Conservation (phyloP, 2,888 invertebrate species). For the Apocheima hispidaria region DNA sequence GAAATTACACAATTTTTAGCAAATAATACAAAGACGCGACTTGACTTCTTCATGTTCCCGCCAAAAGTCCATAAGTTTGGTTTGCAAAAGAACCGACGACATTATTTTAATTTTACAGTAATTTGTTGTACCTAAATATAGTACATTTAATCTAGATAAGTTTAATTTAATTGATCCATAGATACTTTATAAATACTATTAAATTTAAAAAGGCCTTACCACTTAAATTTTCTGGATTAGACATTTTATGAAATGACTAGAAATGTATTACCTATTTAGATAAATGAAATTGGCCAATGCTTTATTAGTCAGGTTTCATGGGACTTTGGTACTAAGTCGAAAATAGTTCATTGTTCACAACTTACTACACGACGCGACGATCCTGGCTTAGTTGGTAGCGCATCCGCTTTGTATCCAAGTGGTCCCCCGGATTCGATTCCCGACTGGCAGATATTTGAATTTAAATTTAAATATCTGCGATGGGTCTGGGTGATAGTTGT, state of each 20-base stretch:
- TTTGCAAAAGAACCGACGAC: background rate
- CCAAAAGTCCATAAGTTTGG: background rate
- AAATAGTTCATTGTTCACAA: no score
- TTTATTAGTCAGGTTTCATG: constrained; percentile 1
- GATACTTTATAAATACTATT: constrained; percentile 1
- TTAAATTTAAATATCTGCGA: no score
- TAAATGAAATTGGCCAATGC: constrained; percentile 14
- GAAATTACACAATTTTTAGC: no score
- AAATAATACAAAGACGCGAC: no score
- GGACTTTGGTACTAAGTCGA: no score
- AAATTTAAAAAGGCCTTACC: constrained; percentile 27
- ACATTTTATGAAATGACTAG: constrained; percentile 17
- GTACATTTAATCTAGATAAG: background rate
- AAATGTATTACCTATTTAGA: background rate
- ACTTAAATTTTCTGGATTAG: constrained; percentile 18
- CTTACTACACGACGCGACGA: no score
- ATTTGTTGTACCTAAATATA: constrained; percentile 16
- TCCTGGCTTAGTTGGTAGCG: no score
- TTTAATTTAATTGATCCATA: constrained; percentile 7
- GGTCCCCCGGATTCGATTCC: no score
- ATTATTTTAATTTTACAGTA: background rate
- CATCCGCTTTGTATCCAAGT: no score
- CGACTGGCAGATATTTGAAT: no score
- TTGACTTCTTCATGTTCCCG: no score
- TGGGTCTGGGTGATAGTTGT: no score